phyloP scores from a whole-genome alignment of 2,113 vertebrate genomes.

The Ammodytes marinus region DNA sequence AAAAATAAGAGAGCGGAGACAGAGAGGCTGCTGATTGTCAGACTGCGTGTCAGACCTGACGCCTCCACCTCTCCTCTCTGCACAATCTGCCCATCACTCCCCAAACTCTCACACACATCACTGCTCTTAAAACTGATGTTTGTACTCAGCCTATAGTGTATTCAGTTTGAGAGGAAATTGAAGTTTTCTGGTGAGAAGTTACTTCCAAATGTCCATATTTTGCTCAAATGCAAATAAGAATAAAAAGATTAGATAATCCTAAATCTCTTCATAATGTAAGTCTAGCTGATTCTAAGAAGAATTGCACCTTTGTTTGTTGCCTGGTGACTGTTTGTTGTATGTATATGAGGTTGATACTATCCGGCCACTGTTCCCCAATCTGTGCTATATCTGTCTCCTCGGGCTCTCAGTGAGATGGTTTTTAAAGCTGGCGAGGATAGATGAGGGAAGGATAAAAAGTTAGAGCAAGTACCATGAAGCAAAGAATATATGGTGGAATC shows the following conservation, averaged over 20 bases:
- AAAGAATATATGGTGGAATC: background rate
- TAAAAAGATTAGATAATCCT: slow-evolving; percentile 64
- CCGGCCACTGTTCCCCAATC: slow-evolving; percentile 19
- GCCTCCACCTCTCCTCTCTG: slow-evolving; percentile 54
- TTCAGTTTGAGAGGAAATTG: background rate
- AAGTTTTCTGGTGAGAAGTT: background rate
- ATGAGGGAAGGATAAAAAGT: slow-evolving; percentile 19
- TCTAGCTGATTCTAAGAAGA: slow-evolving; percentile 42
- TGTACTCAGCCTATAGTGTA: background rate
- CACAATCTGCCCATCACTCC: slow-evolving; percentile 62
- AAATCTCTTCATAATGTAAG: slow-evolving; percentile 29
- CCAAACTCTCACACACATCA: slow-evolving; percentile 43
- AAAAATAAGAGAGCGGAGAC: slow-evolving; percentile 66
- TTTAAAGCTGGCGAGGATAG: slow-evolving; percentile 8
- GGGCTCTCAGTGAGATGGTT: slow-evolving; percentile 13
- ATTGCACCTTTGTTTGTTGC: slow-evolving; percentile 48
- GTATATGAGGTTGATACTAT: slow-evolving; percentile 62
- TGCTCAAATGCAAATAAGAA: slow-evolving; percentile 50
- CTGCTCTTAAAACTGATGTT: slow-evolving; percentile 5
- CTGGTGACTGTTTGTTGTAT: slow-evolving; percentile 60
- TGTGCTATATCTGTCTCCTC: slow-evolving; percentile 42
- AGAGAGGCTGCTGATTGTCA: slow-evolving; percentile 79
- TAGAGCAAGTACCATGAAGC: background rate
- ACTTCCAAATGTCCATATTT: no score
- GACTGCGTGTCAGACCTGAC: slow-evolving; percentile 77